Base-by-base conservation (phyloP, 53 echinoderm and acorn worm species). In the Paracentrotus lividus region DNA sequence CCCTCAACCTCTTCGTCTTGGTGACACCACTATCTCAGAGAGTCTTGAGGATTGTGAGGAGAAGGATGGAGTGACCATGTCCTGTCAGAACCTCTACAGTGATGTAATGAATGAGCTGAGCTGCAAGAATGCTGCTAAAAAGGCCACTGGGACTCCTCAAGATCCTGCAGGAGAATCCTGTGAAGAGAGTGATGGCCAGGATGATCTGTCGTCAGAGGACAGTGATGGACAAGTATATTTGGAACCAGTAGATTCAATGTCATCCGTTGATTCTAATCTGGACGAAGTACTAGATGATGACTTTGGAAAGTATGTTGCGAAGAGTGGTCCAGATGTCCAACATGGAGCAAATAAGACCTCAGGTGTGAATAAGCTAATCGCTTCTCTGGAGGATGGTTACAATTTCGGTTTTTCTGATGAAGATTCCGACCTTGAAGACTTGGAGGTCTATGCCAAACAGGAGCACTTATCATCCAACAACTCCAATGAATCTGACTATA, bases 31-130 rank as follows among this genome's bases (percentile, higher is more conserved):
- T 72, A 0, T 40, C 40, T 2, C 20, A 5, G 72, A 40, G 18
- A 21, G 21, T 32, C 21, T 40, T 15, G 40, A 72, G 31, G 47
- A 81, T 44, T 45, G 26, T 4, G 45, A 60, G 21, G 52, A 51
- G 91, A 24, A 72, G 21, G 65, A 13, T 34, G 91, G 45, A 23
- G 38, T 68, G 20, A 69, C 76, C 45, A 36, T 15, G 7, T 69
- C 91, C 21, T 72, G 91, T n/a, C 69, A 72, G 26, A 68, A 68
- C 5, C 75, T 90, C n/a, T 90, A 69, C 58, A 68, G 53, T 32
- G 75, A 90, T 75, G 91, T 90, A 24, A 68, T 90, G 31, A 90
- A 90, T 33, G 91, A 90, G 53, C 52, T 90, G 33, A 27, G 45
- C 47, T 90, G 91, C 75, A 68, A 42, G 53, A 90, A 90, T 49